These are phyloP conservation scores for Archaeoteleia sp. DNA, from an alignment of 2,888 invertebrate species.

Conservation along the genomic window DNA sequence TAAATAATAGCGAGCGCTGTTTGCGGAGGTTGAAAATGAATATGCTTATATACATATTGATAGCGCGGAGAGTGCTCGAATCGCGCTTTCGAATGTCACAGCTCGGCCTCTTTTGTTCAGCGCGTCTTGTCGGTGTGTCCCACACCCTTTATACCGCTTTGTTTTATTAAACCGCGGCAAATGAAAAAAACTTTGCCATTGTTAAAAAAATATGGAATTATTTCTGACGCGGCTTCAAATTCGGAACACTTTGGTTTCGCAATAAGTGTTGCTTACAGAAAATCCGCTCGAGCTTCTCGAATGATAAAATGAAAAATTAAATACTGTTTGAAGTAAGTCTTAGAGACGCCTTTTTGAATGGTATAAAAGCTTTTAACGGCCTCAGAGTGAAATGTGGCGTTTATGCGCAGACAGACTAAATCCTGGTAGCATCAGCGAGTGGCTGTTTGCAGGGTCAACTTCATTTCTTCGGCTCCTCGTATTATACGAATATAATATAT, in stretches of 20 bases:
- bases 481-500: conserved; percentile 61
- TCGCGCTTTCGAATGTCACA: conserved; percentile 1
- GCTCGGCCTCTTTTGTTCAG: background rate
- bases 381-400: conserved; percentile 12
- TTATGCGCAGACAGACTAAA: conserved; percentile 27
- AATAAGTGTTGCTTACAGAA: background rate
- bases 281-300: conserved; percentile 7
- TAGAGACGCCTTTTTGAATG: conserved; percentile 9
- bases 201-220: no score
- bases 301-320: conserved; percentile 13
- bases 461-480: conserved; percentile 59
- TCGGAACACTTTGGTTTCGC: no score
- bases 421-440: conserved; percentile 55
- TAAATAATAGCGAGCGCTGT: conserved; percentile 19
- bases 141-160: no score
- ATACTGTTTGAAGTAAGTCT: background rate
- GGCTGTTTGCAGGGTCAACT: conserved; percentile 64
- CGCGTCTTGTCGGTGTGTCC: no score
- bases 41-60: conserved; percentile 4
- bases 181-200: no score
- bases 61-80: background rate
- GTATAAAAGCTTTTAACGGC: conserved; percentile 16
- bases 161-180: no score
- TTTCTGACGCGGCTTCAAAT: no score
- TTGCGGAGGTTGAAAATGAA: conserved; percentile 16